Percentiles rank a stretch among this genome's conserved stretches.
These are phyloP conservation scores for Sorex araneus DNA, from an alignment of 2,113 vertebrate genomes.

Conservation along the genomic window DNA sequence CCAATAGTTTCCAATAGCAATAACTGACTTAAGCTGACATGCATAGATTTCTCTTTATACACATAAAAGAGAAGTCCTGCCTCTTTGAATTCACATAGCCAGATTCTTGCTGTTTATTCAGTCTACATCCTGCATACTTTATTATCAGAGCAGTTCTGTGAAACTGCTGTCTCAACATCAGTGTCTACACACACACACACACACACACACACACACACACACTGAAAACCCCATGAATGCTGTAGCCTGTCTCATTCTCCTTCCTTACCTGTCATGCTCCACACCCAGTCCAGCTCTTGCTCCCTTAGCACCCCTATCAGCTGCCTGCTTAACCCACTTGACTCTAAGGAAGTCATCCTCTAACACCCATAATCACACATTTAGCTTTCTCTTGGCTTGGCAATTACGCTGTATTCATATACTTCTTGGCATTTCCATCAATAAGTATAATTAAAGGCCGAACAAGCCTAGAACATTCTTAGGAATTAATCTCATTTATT, in stretches of 20 bases:
- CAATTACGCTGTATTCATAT: conserved; percentile 80
- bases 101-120: neutral
- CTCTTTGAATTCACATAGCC: neutral
- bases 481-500: neutral
- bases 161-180: neutral
- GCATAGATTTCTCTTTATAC: neutral
- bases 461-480: neutral
- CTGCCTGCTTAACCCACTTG: neutral
- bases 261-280: no score
- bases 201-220: neutral
- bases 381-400: conserved; percentile 58
- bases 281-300: neutral
- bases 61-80: neutral
- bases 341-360: neutral
- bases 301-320: neutral
- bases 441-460: conserved; percentile 79
- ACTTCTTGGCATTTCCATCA: conserved; percentile 80
- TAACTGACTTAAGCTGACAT: neutral
- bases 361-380: conserved; percentile 67
- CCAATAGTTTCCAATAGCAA: neutral
- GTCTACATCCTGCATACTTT: neutral
- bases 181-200: neutral
- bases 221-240: fast-evolving
- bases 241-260: neutral
- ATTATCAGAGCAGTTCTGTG: neutral